phyloP scores from a whole-genome alignment of 2,888 invertebrate species.

The Schizaphis graminum region DNA sequence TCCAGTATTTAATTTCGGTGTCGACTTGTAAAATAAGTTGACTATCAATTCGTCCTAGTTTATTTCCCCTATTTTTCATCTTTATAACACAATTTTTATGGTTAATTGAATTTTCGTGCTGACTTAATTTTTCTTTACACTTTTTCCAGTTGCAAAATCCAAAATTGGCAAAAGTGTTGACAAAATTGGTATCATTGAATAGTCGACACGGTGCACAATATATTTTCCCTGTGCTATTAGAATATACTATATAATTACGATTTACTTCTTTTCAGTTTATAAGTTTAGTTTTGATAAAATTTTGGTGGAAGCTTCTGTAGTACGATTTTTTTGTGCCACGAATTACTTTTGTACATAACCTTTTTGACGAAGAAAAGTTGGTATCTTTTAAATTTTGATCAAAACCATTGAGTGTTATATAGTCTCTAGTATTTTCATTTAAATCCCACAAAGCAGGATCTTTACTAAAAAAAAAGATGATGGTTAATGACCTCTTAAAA shows the following conservation, averaged over 20 bases:
- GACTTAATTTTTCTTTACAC: neutral
- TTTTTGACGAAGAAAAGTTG: neutral
- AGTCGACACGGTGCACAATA: conserved; percentile 54
- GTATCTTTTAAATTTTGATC: conserved; percentile 25
- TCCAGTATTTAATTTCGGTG: conserved; percentile 23
- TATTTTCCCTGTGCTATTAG: conserved; percentile 54
- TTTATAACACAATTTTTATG: conserved; percentile 41
- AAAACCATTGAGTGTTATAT: conserved; percentile 20
- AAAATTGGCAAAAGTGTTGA: neutral
- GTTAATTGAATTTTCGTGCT: conserved; percentile 43
- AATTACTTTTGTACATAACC: neutral
- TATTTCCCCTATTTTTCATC: conserved; percentile 15
- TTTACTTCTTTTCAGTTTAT: neutral
- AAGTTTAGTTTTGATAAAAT: conserved; percentile 20
- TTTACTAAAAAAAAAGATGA: neutral
- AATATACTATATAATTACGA: conserved; percentile 66
- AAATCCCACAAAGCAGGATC: neutral
- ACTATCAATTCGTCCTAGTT: conserved; percentile 11
- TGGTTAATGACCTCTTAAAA: too few relatives aligned
- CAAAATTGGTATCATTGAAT: neutral
- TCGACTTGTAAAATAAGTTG: conserved; percentile 3
- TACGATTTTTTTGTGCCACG: neutral
- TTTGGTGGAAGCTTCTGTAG: neutral
- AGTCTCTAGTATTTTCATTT: conserved; percentile 17
- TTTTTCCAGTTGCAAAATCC: conserved; percentile 58